Base-by-base conservation (phyloP, 2,888 invertebrate genomes). In the Polyploca ridens region DNA sequence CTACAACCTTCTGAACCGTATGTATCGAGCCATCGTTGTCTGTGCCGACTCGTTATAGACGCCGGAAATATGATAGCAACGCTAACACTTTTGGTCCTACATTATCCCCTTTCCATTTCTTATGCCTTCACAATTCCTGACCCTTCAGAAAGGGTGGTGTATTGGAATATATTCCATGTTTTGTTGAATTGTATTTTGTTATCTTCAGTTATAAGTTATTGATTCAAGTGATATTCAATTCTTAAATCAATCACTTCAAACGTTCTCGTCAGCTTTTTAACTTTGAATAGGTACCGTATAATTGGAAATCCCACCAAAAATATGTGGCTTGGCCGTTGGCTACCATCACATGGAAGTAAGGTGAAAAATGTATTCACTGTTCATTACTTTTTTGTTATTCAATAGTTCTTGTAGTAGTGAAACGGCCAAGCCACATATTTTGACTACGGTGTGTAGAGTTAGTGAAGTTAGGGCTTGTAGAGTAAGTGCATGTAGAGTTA, bases 61-160 rank as follows among this genome's bases (percentile, higher is more conserved):
- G 67, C 65, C 74, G 74, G 81, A 76, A 81, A 82, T 78, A 82
- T 76, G 78, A 83, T 78, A 74, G 70, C 72, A 63, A 67, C 67
- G 69, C 72, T 41, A 41, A 41, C 76, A 78, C 75, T 78, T 76
- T 74, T 70, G 68, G 67, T 64, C 64, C 65, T 64, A 65, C 72
- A 71, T 73, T 77, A 75, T 75, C 73, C 72, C 69, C 63, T 62
- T 71, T 73, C 69, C 68, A 64, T 70, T 68, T 70, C 62, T 62
- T 35, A 46, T n/a, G 46, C 33, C 49, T 57, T 62, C 59, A 59
- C 27, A 62, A 64, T 63, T 64, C 60, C 19, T 61, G 54, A 60
- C 63, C 62, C 49, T 63, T 61, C 35, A 19, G 33, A 41, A 57
- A 54, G 59, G 63, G 58, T 61, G 3, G 58, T n/a, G 13, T 38